These are phyloP conservation scores for Eledona agricola DNA, from an alignment of 2,888 invertebrate genomes.

Conservation along the genomic window DNA sequence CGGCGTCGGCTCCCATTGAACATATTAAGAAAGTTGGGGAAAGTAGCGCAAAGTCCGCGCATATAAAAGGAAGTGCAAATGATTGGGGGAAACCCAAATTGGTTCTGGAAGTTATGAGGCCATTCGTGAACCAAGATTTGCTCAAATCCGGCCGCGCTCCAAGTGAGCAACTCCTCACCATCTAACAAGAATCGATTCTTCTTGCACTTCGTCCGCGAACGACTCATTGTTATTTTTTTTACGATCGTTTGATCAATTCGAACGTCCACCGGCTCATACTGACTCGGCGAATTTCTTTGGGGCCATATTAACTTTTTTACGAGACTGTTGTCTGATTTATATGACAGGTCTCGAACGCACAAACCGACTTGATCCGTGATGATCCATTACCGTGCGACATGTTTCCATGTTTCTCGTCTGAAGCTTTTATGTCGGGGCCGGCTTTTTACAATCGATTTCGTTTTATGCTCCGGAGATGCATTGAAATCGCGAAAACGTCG, in stretches of 20 bases:
- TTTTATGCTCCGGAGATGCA: slow-evolving; percentile 2
- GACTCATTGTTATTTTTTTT: slow-evolving; percentile 37
- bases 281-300: slow-evolving; percentile 33
- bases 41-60: slow-evolving; percentile 40
- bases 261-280: slow-evolving; percentile 26
- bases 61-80: slow-evolving; percentile 52
- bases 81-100: slow-evolving; percentile 50
- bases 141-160: slow-evolving; percentile 39
- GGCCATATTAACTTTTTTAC: slow-evolving; percentile 36
- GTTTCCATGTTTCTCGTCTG: slow-evolving; percentile 3
- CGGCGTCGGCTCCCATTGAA: slow-evolving; percentile 41
- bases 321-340: slow-evolving; percentile 36
- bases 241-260: slow-evolving; percentile 30
- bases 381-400: slow-evolving; percentile 15
- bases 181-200: slow-evolving; percentile 42
- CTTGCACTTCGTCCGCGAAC: slow-evolving; percentile 34
- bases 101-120: slow-evolving; percentile 48
- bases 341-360: slow-evolving; percentile 30
- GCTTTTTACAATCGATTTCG: slow-evolving; percentile 2
- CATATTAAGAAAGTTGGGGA: slow-evolving; percentile 46
- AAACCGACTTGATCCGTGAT: slow-evolving; percentile 33
- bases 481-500: slow-evolving; percentile 5
- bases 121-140: slow-evolving; percentile 46
- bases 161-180: slow-evolving; percentile 36
- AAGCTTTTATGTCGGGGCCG: slow-evolving; percentile 1